Evolutionary conservation across 92 coral and sea anemone genomes (phyloP), one percentile per base, ranked within the genome.

Genomic region (Plumapathes pennacea): DNA sequence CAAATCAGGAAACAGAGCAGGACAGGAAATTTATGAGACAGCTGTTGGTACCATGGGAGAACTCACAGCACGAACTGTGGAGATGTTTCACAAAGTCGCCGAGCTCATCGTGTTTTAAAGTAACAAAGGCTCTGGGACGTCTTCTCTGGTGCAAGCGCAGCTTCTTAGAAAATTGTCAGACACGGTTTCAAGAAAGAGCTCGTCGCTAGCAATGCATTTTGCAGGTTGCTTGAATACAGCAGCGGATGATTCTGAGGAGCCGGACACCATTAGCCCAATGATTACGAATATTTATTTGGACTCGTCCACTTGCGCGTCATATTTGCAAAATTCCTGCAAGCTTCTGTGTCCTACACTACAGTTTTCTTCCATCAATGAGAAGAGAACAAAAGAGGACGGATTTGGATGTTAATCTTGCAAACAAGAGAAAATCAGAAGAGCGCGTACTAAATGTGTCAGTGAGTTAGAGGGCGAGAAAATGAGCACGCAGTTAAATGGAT

Each of bases 171-270:
- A 60, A 73, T 47, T 92, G 58, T 81, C 94, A 30, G 78, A 78
- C 26, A 80, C 82, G 21, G 92, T 92, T 12, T 63, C 80, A 15
- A 82, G 54, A 32, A 89, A 86, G 72, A 74, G 88, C 23, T 92
- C 98, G 1, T 57, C 51, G 4, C 51, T 78, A 31, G 79, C 98
- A 14, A 82, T 86, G 36, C 76, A 81, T 44, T 92, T 84, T 58
- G 98, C 98, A 1, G 83, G 85, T 18, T 85, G 94, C 55, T 62
- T 92, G 56, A 92, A 90, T 46, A 88, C 94, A 21, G 94, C 96
- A 6, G 90, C 90, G 0, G 90, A 84, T 50, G 96, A 88, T 38
- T 74, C 89, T 3, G 90, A 84, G 34, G 83, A 84, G 20, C 85
- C 88, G n/a, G 96, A 92, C 63, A 71, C 77, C 10, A 71, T 92